Conservation (phyloP, 2,113 vertebrate genomes). For the Indicator maculatus region DNA sequence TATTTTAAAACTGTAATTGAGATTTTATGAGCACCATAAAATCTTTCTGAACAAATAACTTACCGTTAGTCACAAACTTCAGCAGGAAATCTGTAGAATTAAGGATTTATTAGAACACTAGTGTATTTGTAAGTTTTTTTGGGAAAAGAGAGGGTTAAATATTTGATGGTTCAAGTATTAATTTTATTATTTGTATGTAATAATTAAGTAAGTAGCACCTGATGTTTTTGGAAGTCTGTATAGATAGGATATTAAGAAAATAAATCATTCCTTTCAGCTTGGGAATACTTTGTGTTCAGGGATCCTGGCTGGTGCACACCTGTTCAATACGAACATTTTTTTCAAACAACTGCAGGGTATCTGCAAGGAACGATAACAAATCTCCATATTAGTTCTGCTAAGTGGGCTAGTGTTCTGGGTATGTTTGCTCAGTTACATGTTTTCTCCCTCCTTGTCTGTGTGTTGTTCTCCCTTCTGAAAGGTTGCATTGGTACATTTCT, state of each 20-base stretch:
- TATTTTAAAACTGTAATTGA: slow-evolving; percentile 86
- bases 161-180: slow-evolving; percentile 26
- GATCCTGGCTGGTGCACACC: not conserved
- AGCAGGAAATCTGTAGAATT: slow-evolving; percentile 77
- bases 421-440: not conserved
- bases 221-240: not conserved
- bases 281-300: not conserved
- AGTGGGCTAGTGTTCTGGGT: not conserved
- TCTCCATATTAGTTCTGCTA: not conserved
- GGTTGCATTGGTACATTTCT: not conserved
- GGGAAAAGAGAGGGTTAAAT: slow-evolving; percentile 29
- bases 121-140: slow-evolving; percentile 41
- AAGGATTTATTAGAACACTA: slow-evolving; percentile 64
- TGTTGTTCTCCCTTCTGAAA: not conserved
- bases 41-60: slow-evolving; percentile 84
- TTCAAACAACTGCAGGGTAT: not conserved
- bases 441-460: not conserved
- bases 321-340: not conserved
- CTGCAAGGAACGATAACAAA: not conserved
- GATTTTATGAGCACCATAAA: slow-evolving; percentile 82
- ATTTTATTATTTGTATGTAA: slow-evolving; percentile 29
- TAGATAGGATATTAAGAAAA: slow-evolving; percentile 3
- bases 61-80: slow-evolving; percentile 76
- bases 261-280: not conserved
- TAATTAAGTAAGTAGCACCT: slow-evolving; percentile 8